Conservation (phyloP, 2,113 vertebrate genomes). For the Orcinus orca region DNA sequence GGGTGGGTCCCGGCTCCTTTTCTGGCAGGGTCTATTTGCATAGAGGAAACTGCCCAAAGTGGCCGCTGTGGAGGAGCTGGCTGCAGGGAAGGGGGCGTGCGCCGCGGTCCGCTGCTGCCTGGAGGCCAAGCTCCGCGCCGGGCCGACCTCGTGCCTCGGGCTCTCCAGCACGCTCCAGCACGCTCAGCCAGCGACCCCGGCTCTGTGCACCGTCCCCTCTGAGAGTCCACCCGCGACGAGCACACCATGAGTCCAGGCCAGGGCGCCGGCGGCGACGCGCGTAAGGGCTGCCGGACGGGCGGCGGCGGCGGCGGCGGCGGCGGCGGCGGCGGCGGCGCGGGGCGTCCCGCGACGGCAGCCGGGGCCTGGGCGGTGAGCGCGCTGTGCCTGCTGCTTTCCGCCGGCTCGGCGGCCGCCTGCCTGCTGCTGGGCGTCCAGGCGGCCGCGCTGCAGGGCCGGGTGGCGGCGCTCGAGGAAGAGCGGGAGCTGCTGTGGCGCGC, state of each 20-base stretch:
- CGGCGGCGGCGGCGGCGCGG: background rate
- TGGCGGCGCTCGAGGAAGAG: constrained; percentile 87
- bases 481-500: constrained; percentile 65
- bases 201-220: background rate
- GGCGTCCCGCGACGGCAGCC: constrained; percentile 32
- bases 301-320: background rate
- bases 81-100: constrained; percentile 55
- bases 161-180: background rate
- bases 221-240: background rate
- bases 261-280: background rate
- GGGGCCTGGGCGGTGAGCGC: constrained; percentile 61
- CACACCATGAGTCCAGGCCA: constrained; percentile 57
- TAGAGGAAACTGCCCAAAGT: constrained; percentile 71
- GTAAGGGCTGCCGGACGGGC: constrained; percentile 31
- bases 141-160: background rate
- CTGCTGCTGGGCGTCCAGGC: constrained; percentile 90
- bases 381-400: constrained; percentile 85
- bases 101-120: background rate
- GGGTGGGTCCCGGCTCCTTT: constrained; percentile 70
- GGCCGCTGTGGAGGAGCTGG: constrained; percentile 44
- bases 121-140: background rate
- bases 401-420: constrained; percentile 89
- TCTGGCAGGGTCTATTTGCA: constrained; percentile 67
- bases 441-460: constrained; percentile 87
- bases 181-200: background rate